Conservation (phyloP, 2,888 invertebrate genomes). For the Drosophila tanythrix region DNA sequence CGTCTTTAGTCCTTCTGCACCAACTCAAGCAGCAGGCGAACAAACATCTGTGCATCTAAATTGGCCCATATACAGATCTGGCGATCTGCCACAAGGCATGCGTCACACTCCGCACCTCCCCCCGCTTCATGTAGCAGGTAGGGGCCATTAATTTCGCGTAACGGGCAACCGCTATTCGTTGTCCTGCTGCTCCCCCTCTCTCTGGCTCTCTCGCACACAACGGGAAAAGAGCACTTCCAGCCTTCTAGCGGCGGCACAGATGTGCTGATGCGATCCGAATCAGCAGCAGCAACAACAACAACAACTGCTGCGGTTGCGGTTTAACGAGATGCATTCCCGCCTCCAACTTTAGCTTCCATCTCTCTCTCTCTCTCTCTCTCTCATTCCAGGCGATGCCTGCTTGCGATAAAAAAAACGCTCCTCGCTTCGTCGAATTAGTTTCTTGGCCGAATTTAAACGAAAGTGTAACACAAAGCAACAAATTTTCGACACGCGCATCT, state of each 20-base stretch:
- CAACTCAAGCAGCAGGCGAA: constrained; percentile 50
- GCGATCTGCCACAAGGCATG: constrained; percentile 27
- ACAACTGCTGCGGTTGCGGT: constrained; percentile 74
- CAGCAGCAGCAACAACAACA: constrained; percentile 46
- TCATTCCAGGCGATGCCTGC: constrained; percentile 45
- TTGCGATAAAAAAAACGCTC: constrained; percentile 56
- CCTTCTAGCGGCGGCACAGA: constrained; percentile 64
- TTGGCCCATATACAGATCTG: constrained; percentile 64
- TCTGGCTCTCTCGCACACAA: constrained; percentile 59
- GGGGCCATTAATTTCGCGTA: constrained; percentile 70
- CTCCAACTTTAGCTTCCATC: constrained; percentile 44
- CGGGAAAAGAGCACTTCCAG: constrained; percentile 51
- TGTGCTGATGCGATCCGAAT: constrained; percentile 74
- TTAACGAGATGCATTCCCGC: constrained; percentile 82
- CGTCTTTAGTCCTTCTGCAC: constrained; percentile 25
- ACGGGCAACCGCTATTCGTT: constrained; percentile 68
- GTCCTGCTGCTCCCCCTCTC: constrained; percentile 37
- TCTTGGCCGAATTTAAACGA: constrained; percentile 62
- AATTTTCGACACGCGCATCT: constrained; percentile 70
- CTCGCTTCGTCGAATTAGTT: constrained; percentile 67
- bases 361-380: constrained; percentile 1
- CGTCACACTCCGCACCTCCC: not conserved
- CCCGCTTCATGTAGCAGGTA: constrained; percentile 33
- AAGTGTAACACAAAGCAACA: constrained; percentile 68
- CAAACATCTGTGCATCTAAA: constrained; percentile 76